These are phyloP conservation scores for Sycophila sp. DNA, from an alignment of 1,140 invertebrate species.

Conservation along the genomic window DNA sequence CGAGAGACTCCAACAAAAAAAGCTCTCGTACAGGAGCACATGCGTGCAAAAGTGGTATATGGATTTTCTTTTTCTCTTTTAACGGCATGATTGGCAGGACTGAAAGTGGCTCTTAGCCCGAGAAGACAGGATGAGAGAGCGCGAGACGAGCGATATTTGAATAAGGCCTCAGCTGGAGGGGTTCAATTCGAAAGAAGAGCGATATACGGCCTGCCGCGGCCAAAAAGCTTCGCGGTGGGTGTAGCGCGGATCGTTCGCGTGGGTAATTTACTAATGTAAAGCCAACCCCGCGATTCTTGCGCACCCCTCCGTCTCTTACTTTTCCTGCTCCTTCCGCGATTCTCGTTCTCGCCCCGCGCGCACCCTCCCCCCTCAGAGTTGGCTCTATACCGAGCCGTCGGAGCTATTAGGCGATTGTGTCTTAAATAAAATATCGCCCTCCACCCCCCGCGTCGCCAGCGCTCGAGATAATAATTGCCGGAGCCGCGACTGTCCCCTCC, in stretches of 20 bases:
- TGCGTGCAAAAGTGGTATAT: too few relatives aligned
- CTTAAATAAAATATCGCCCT: slow-evolving; percentile 63
- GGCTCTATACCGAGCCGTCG: slow-evolving; percentile 43
- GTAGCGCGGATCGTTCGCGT: slow-evolving; percentile 31
- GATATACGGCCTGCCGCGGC: background rate
- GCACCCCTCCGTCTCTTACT: slow-evolving; percentile 42
- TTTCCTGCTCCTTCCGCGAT: slow-evolving; percentile 35
- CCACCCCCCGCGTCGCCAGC: slow-evolving; percentile 52
- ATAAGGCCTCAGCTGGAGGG: background rate
- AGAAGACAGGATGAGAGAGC: background rate
- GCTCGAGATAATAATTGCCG: slow-evolving; percentile 64
- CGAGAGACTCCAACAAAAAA: too few relatives aligned
- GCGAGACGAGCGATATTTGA: background rate
- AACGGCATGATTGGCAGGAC: background rate
- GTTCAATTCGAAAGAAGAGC: slow-evolving; percentile 24
- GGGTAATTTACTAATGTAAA: slow-evolving; percentile 60
- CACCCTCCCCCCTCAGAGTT: slow-evolving; percentile 32
- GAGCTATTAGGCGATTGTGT: slow-evolving; percentile 64
- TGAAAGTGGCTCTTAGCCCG: background rate
- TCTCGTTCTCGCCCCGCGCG: slow-evolving; percentile 36
- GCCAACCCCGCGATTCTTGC: slow-evolving; percentile 38
- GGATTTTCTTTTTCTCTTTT: too few relatives aligned
- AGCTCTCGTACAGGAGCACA: too few relatives aligned
- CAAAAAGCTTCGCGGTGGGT: background rate
- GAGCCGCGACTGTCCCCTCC: slow-evolving; percentile 32